Percentiles rank a stretch among this genome's conserved stretches.
These are phyloP conservation scores for Homarus gammarus DNA, from an alignment of 2,888 invertebrate species.

Conservation along the genomic window DNA sequence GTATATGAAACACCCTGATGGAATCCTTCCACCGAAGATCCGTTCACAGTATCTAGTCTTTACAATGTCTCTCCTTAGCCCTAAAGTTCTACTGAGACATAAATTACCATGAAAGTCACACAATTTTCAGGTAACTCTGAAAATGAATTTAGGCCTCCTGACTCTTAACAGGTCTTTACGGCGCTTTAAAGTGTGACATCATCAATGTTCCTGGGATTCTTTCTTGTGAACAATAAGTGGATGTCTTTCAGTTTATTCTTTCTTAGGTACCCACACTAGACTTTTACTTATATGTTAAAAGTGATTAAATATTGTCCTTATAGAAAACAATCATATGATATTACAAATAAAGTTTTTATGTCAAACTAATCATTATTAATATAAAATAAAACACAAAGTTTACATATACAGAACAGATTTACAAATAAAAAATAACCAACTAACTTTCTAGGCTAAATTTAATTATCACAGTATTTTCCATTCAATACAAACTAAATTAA, in stretches of 20 bases:
- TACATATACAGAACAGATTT: no score
- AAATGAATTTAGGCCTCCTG: conserved; percentile 42
- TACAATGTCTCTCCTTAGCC: neutral
- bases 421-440: no score
- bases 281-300: no score
- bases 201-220: neutral
- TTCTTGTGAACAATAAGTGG: neutral
- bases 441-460: no score
- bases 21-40: neutral
- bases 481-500: no score
- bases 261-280: no score
- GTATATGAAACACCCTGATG: neutral
- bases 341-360: no score
- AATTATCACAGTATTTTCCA: no score
- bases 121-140: conserved; percentile 32
- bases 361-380: neutral
- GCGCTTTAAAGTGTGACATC: conserved; percentile 26
- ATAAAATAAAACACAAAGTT: neutral
- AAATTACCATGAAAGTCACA: conserved; percentile 31
- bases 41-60: neutral
- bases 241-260: neutral
- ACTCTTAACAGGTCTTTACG: conserved; percentile 2
- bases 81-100: conserved; percentile 8
- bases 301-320: no score
- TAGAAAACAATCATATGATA: no score